Evolutionary conservation across 2,113 vertebrate genomes (phyloP), one percentile per base, ranked within the genome.

Genomic region (Capra hircus): DNA sequence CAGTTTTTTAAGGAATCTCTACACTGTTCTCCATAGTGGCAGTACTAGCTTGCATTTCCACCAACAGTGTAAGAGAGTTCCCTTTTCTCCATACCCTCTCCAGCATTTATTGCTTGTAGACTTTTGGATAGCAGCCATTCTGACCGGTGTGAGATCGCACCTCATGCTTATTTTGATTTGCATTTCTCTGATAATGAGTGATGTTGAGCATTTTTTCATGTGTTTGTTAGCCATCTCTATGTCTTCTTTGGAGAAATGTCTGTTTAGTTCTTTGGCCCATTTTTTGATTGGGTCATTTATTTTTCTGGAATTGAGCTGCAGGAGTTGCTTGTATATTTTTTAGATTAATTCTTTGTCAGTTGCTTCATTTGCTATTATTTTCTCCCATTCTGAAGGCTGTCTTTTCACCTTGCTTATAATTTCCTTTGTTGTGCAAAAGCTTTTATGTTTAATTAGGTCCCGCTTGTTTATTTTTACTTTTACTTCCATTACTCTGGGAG

Each of bases 131-230:
- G 3, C 15, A n/a, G 62, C 30, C 30, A 64, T 64, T 8, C 62
- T 33, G 30, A 64, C 62, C 0, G 3, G 30, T 0, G 6, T 33
- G 28, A 33, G 0, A 33, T 33, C 0, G 14, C 33, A 64, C 15
- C 62, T n/a, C 62, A n/a, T 17, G 4, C 3, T 17, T 30, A 15
- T 64, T n/a, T 64, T 64, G 15, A 64, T 64, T 64, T 64, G 62
- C 62, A n/a, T n/a, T 64, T 64, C 15, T 64, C 62, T n/a, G 62
- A 64, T 17, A 64, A 64, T 64, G 30, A n/a, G 7, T 64, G 62
- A 64, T 9, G 7, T 17, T 64, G 62, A 64, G 15, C 15, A 64
- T 64, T 15, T 64, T n/a, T n/a, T n/a, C 62, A n/a, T 64, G 15
- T 64, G 2, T 64, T 64, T 64, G 30, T 62, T 62, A 33, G 28